Percentiles rank a stretch among this genome's conserved stretches.
phyloP scores from a whole-genome alignment of 2,113 vertebrate species.

The Brachyhypopomus gauderio region DNA sequence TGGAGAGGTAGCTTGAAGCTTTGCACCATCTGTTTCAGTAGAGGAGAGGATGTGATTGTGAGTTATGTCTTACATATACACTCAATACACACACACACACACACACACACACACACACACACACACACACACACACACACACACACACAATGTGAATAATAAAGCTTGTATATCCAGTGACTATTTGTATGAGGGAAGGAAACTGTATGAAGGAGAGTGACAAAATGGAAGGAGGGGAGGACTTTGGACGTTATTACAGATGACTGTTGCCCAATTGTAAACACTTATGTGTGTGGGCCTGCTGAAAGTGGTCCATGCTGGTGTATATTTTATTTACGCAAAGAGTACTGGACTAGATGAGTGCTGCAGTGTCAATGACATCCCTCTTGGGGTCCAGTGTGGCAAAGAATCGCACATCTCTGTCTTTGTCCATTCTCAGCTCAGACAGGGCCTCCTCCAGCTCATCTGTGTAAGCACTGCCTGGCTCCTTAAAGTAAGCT shows the following conservation, averaged over 20 bases:
- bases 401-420: conserved; percentile 88
- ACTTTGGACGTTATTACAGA: not conserved
- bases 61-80: not conserved
- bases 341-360: conserved; percentile 67
- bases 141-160: not conserved
- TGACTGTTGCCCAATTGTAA: conserved; percentile 41
- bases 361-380: conserved; percentile 67
- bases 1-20: conserved; percentile 62
- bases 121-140: not conserved
- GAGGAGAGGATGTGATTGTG: not conserved
- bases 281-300: conserved; percentile 39
- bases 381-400: conserved; percentile 77
- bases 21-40: conserved; percentile 37
- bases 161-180: too few relatives aligned
- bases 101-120: not conserved
- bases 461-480: conserved; percentile 85
- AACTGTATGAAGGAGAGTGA: not conserved
- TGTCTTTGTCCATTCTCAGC: conserved; percentile 85
- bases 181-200: too few relatives aligned
- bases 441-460: conserved; percentile 83
- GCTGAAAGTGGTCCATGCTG: conserved; percentile 63
- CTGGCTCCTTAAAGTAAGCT: conserved; percentile 87
- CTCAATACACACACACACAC: not conserved
- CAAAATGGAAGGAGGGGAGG: not conserved
- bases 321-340: conserved; percentile 59